These are phyloP conservation scores for Brachyhypopomus gauderio DNA, from an alignment of 2,113 vertebrate genomes.

Conservation along the genomic window DNA sequence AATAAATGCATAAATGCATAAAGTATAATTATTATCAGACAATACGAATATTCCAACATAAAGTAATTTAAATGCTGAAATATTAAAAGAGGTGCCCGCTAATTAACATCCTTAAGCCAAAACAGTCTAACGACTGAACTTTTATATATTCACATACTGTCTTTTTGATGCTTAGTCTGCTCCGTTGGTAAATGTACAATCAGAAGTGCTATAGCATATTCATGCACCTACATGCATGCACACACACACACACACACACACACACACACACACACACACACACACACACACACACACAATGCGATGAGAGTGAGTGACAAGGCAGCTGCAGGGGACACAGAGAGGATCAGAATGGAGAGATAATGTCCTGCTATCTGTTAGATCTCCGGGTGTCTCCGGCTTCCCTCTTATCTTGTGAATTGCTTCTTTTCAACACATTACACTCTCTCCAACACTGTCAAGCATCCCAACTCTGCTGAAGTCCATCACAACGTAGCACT, in stretches of 20 bases:
- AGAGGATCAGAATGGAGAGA: conserved; percentile 48
- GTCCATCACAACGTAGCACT: conserved; percentile 46
- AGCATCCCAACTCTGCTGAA: conserved; percentile 39
- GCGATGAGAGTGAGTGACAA: conserved; percentile 26
- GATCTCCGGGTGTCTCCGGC: conserved; percentile 49
- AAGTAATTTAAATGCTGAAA: too few species aligned
- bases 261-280: conserved; percentile 31
- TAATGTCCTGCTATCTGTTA: conserved; percentile 54
- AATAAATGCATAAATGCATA: too few species aligned
- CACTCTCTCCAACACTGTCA: conserved; percentile 44
- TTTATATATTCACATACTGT: too few species aligned
- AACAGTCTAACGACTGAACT: too few species aligned
- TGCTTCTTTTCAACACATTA: conserved; percentile 50
- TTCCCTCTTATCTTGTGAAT: conserved; percentile 52
- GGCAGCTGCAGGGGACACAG: conserved; percentile 45
- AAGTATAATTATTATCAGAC: too few species aligned
- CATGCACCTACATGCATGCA: neutral
- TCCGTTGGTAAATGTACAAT: neutral
- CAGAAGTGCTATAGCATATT: neutral
- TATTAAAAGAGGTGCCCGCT: too few species aligned
- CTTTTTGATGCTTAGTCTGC: too few species aligned
- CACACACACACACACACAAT: conserved; percentile 13
- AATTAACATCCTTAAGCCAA: too few species aligned
- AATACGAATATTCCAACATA: too few species aligned
- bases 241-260: neutral